Evolutionary conservation across 2,888 invertebrate genomes (phyloP).

Genomic region (Cryptocheilus praepositus): DNA sequence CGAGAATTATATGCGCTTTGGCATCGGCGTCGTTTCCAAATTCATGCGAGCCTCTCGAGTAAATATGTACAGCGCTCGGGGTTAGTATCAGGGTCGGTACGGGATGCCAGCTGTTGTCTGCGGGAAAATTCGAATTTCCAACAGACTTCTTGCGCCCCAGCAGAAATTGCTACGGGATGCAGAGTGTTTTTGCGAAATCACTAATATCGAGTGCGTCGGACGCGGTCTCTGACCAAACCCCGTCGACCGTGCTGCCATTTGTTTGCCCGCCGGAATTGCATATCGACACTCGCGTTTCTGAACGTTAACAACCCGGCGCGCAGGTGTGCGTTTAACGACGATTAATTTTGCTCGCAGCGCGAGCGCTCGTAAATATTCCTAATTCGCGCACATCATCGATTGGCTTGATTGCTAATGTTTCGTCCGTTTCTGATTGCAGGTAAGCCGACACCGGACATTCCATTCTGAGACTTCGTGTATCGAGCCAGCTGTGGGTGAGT

Average conservation of each 20-base stretch:
- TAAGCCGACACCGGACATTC: slow-evolving; percentile 4
- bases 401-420: background rate
- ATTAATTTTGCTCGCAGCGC: background rate
- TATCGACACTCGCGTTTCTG: no score
- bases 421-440: slow-evolving; percentile 26
- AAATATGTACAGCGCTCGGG: background rate
- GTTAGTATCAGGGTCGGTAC: background rate
- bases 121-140: background rate
- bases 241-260: background rate
- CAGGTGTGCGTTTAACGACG: background rate
- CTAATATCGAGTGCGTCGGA: background rate
- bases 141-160: background rate
- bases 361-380: background rate
- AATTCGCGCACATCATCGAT: background rate
- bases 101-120: background rate
- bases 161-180: no score
- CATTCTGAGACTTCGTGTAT: background rate
- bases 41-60: background rate
- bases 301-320: background rate
- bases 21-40: background rate
- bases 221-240: background rate
- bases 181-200: no score
- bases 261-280: background rate
- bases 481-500: background rate
- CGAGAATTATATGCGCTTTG: slow-evolving; percentile 4